Base-by-base conservation (phyloP, 2,113 vertebrate species). In the Motacilla tschutschensis region DNA sequence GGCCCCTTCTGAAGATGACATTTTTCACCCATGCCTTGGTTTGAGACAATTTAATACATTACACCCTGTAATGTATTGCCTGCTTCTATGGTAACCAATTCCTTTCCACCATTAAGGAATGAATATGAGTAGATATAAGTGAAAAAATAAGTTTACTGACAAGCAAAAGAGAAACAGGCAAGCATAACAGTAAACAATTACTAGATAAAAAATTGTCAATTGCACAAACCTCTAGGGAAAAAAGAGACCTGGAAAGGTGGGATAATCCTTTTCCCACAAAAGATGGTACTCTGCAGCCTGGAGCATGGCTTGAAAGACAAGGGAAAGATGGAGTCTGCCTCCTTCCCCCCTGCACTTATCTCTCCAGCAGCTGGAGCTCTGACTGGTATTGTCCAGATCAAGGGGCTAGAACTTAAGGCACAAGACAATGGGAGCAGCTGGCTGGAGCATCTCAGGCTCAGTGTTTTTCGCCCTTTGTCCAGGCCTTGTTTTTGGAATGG, bases 391-490 rank as follows among this genome's bases (percentile, higher is more conserved):
- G 22, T 38, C 40, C 15, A 38, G n/a, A 51, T n/a, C 4, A 53
- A 36, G 33, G 14, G 22, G 22, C n/a, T 53, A 44, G 47, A 38
- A n/a, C 9, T 22, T 20, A 29, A 0, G 0, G 8, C 33, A 46
- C 57, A 26, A 53, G 47, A 53, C 28, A 28, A 15, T 33, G 28
- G 57, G 46, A 71, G 18, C 17, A 38, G 9, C 18, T 22, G 28
- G 33, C 28, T 53, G 22, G 33, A 71, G 12, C 4, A 3, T 62
- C 47, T 62, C 8, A 6, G 26, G 35, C 40, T 46, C 7, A 6
- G 14, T 21, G 17, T 17, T 53, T 36, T 60, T 36, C 0, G 0
- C 0, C 0, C 15, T 53, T 60, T 62, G 26, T 25, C 38, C 21
- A n/a, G 38, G 28, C 22, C 17, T 44, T 46, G 14, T 25, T 43